These are phyloP conservation scores for Eremophila alpestris DNA, from an alignment of 2,797 vertebrate genomes.

Conservation along the genomic window DNA sequence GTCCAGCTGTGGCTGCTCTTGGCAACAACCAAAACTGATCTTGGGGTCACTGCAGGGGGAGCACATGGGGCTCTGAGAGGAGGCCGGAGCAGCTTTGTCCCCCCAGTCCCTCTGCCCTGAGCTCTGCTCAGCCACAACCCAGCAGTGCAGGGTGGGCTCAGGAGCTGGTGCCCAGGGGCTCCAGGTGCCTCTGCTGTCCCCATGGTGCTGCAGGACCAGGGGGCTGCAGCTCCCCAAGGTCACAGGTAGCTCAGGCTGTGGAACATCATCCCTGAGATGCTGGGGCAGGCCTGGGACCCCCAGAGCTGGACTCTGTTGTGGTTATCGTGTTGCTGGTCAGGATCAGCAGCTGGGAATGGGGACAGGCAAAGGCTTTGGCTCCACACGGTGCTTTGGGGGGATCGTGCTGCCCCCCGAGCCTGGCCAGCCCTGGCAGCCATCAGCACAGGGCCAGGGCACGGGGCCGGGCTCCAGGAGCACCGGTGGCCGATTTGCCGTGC, in stretches of 20 bases:
- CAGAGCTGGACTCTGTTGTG: neutral
- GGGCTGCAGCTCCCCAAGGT: neutral
- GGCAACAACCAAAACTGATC: neutral
- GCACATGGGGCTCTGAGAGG: neutral
- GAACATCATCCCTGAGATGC: neutral
- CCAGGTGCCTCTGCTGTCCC: neutral
- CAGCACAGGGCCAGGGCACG: fast-evolving
- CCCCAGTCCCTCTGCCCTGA: neutral
- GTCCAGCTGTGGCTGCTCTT: neutral
- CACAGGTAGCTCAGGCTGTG: neutral
- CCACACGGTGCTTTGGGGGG: neutral
- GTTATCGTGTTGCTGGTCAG: neutral
- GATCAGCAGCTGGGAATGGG: neutral
- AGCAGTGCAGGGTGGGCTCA: fast-evolving
- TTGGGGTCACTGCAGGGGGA: fast-evolving
- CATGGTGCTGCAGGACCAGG: neutral
- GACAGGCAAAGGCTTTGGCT: neutral
- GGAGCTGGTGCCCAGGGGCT: neutral
- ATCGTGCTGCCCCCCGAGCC: fast-evolving
- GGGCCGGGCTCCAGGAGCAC: neutral
- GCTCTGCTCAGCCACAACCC: neutral
- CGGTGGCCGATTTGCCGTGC: neutral
- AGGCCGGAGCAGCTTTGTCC: neutral
- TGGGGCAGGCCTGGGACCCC: fast-evolving
- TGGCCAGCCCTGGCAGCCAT: neutral